A percentile compares a stretch with the other conserved stretches of the same genome.
phyloP scores from a whole-genome alignment of 2,113 vertebrate species.

The Eublepharis macularius region DNA sequence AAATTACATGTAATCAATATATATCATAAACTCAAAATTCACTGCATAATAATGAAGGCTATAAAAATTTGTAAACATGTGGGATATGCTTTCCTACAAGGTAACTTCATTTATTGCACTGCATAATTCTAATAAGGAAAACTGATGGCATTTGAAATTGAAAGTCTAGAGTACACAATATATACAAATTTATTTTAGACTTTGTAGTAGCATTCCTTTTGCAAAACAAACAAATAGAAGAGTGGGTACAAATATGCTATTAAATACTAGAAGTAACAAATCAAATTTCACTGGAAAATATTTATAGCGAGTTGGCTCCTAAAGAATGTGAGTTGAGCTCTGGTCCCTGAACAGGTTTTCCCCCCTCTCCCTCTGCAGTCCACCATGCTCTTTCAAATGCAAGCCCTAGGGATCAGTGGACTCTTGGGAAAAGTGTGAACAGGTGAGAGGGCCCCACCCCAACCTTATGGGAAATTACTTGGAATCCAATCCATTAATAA shows the following conservation, averaged over 20 bases:
- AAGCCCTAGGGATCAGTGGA: no score
- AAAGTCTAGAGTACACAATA: background rate
- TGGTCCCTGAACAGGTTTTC: no score
- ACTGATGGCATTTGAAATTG: background rate
- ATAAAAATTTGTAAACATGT: background rate
- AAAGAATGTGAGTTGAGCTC: no score
- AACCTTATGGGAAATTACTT: no score
- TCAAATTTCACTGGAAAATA: no score
- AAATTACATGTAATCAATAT: background rate
- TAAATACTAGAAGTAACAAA: no score
- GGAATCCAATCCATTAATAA: no score
- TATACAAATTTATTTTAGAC: background rate
- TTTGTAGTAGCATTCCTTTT: background rate
- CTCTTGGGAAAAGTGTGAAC: no score
- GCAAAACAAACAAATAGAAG: background rate
- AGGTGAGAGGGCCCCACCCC: no score
- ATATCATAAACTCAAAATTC: background rate
- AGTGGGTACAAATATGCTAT: background rate
- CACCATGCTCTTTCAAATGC: no score
- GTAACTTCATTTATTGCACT: background rate
- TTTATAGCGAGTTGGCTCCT: no score
- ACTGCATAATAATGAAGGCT: background rate
- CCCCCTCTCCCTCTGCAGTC: no score
- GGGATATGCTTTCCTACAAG: background rate
- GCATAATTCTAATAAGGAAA: background rate